These are phyloP conservation scores for Paelopatides confundens DNA, from an alignment of 53 echinoderm and acorn worm species.

Conservation along the genomic window DNA sequence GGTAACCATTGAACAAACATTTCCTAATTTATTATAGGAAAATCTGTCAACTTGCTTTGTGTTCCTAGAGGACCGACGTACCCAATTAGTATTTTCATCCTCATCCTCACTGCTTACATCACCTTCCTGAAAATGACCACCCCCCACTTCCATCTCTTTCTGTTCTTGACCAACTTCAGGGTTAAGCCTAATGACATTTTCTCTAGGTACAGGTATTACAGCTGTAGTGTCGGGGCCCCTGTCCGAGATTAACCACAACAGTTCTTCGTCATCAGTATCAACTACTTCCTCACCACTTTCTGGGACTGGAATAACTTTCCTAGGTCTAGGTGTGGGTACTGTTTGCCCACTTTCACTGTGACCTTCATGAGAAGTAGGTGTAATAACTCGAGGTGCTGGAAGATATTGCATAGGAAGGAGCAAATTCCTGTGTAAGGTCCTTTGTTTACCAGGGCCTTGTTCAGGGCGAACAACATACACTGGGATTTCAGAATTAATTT, in stretches of 20 bases:
- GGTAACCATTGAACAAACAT: no score
- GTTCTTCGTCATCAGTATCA: neutral
- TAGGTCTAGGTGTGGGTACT: neutral
- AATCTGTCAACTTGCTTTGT: neutral
- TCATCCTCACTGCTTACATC: no score
- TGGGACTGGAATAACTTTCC: neutral
- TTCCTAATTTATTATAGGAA: no score
- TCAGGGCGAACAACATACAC: conserved; percentile 53
- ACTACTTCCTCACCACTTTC: neutral
- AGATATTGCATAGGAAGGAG: conserved; percentile 30
- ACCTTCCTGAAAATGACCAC: neutral
- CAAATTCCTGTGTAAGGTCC: conserved; percentile 47
- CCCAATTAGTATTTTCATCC: neutral
- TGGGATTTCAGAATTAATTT: neutral
- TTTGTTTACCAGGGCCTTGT: neutral
- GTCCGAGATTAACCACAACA: neutral
- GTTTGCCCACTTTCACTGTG: neutral
- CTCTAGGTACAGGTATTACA: neutral
- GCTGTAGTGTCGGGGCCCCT: neutral
- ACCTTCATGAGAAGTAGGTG: neutral
- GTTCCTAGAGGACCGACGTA: neutral
- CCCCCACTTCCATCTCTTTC: neutral
- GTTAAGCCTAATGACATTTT: neutral
- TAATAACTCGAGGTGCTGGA: neutral
- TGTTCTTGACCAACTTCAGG: neutral